Evolutionary conservation across 2,888 invertebrate genomes (phyloP), one percentile per base, ranked within the genome.

Genomic region (Caenorhabditis zanzibari): DNA sequence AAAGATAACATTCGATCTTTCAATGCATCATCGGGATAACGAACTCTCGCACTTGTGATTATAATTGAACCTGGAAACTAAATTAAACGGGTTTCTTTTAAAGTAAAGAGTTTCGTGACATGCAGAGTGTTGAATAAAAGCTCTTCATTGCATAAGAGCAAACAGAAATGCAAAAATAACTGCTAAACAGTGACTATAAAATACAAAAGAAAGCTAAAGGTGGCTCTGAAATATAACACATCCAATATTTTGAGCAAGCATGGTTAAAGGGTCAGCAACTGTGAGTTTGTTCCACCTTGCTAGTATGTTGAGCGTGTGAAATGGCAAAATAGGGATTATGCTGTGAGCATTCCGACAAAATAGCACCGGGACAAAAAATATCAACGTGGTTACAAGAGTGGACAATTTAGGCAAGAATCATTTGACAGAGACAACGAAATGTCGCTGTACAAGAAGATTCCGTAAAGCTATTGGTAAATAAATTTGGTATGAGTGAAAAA

Each of bases 401-500:
- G 64, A 26, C 38, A 75, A 44, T 26, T 66, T 63, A 32, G 47
- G 44, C 68, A 77, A 22, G 58, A 69, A 79, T 71, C 79, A 79
- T 79, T 79, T 79, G 79, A 79, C 79, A 79, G 79, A 79, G 79
- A 79, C 79, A 79, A 79, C 71, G 47, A 58, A 24, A 69, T 79
- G 79, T 79, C 71, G 68, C 52, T 69, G 79, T 79, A 79, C 79
- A 79, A 63, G 54, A 75, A 24, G 79, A 79, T 79, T 75, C 71
- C 71, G 79, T 71, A 77, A 68, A 71, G 38, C n/a, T 58, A 59
- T 69, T 69, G 41, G 38, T 22, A 68, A 59, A 71, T 28, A 14
- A 38, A n/a, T 24, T 56, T 54, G 69, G 16, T 52, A 19, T n/a
- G 35, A 12, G 64, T 54, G 52, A 77, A 41, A 54, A 7, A 44